Conservation (phyloP, 2,797 vertebrate genomes). For the Cryptoprocta ferox region DNA sequence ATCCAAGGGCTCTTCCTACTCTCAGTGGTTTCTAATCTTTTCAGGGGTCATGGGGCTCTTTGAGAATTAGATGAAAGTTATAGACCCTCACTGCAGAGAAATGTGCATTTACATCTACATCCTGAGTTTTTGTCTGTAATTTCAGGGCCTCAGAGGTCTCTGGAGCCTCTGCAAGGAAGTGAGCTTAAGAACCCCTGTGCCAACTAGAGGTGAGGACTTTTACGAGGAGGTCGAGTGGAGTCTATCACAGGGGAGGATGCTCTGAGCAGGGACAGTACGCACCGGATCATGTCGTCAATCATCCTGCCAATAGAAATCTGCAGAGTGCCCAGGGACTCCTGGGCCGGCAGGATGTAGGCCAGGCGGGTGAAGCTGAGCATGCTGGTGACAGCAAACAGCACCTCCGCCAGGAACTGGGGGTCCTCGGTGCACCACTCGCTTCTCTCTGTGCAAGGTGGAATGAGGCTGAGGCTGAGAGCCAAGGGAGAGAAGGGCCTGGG, state of each 20-base stretch:
- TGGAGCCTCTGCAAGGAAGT: background rate
- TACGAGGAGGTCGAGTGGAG: background rate
- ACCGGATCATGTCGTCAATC: slow-evolving; percentile 97
- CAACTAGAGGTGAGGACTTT: too few relatives aligned
- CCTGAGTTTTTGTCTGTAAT: background rate
- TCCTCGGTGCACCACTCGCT: slow-evolving; percentile 90
- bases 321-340: slow-evolving; percentile 94
- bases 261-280: background rate
- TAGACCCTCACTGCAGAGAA: background rate
- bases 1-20: background rate
- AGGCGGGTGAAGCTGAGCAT: slow-evolving; percentile 95
- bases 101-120: background rate
- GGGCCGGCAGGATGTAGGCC: slow-evolving; percentile 95
- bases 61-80: background rate
- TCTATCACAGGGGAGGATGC: background rate
- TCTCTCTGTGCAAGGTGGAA: slow-evolving; percentile 82
- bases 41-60: background rate
- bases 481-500: background rate
- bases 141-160: background rate
- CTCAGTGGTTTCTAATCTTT: background rate
- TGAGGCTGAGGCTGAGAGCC: background rate
- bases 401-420: slow-evolving; percentile 93
- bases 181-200: background rate
- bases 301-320: slow-evolving; percentile 97
- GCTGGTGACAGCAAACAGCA: slow-evolving; percentile 95